These are phyloP conservation scores for Drosophila parabipectinata DNA, from an alignment of 1,140 invertebrate genomes.

Conservation along the genomic window DNA sequence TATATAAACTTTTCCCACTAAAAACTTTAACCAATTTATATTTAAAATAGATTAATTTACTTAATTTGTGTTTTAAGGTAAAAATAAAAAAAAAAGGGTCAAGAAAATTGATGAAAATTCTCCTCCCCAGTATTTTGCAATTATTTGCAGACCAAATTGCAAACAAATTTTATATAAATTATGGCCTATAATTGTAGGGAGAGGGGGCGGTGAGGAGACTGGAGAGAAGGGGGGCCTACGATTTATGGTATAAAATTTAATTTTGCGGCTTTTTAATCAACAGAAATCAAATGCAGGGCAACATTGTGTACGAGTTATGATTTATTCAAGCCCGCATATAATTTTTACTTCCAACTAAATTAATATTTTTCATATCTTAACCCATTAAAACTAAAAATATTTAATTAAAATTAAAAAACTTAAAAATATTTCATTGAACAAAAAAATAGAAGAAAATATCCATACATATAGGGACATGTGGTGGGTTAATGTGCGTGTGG, in stretches of 20 bases:
- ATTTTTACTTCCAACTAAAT: not conserved
- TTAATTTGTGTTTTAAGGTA: no score
- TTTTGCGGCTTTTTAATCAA: conserved; percentile 62
- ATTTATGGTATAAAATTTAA: conserved; percentile 48
- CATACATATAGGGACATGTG: conserved; percentile 7
- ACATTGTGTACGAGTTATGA: conserved; percentile 40
- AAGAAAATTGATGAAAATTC: conserved; percentile 16
- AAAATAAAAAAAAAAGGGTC: not conserved
- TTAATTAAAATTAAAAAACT: not conserved
- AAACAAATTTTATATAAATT: conserved; percentile 50
- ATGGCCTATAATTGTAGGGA: conserved; percentile 5
- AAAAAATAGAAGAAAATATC: conserved; percentile 16
- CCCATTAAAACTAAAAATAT: conserved; percentile 7
- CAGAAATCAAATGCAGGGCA: conserved; percentile 48
- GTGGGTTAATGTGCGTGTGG: conserved; percentile 16
- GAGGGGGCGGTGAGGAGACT: not conserved
- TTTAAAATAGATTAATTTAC: conserved; percentile 9
- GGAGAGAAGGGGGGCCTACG: not conserved
- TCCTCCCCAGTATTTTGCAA: conserved; percentile 22
- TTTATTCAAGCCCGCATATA: conserved; percentile 38
- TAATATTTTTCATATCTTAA: not conserved
- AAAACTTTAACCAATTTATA: not conserved
- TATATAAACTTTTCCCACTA: not conserved
- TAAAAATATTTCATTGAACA: conserved; percentile 3
- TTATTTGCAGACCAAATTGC: conserved; percentile 41